These are phyloP conservation scores for Limnephilus auricula DNA, from an alignment of 2,888 invertebrate species.

Conservation along the genomic window DNA sequence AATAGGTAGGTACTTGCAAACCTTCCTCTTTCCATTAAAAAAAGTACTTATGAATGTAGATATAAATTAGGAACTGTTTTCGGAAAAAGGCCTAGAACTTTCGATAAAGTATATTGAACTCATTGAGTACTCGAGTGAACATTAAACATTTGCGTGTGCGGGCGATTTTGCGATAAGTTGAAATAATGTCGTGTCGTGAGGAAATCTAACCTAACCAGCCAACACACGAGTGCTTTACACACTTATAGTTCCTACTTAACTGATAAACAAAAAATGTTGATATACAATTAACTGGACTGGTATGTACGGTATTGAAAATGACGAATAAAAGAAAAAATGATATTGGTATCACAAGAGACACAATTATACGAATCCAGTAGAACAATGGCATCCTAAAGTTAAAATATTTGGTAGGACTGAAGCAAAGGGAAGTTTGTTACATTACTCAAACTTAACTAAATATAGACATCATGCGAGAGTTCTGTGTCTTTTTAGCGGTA, in stretches of 20 bases:
- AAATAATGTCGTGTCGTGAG: not conserved
- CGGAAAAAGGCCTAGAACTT: not conserved
- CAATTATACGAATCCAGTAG: too few species aligned
- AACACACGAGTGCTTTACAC: not conserved
- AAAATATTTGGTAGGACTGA: too few species aligned
- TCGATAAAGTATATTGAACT: not conserved
- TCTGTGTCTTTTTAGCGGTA: too few species aligned
- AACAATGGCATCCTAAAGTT: too few species aligned
- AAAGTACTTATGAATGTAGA: not conserved
- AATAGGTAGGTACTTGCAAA: too few species aligned
- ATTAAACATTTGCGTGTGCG: not conserved
- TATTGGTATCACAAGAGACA: not conserved
- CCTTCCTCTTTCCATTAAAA: too few species aligned
- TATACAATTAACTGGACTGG: not conserved
- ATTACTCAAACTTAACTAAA: too few species aligned
- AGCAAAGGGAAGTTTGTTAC: too few species aligned
- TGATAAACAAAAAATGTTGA: not conserved
- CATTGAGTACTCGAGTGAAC: not conserved
- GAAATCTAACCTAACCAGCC: slow-evolving; percentile 8
- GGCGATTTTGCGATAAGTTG: not conserved
- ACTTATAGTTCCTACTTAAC: not conserved
- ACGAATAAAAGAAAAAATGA: not conserved
- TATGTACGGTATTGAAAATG: not conserved
- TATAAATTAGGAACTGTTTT: not conserved
- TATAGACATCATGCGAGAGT: too few species aligned